Percentiles rank a stretch among this genome's conserved stretches.
phyloP scores from a whole-genome alignment of 2,888 invertebrate species.

The Sericinus montela region DNA sequence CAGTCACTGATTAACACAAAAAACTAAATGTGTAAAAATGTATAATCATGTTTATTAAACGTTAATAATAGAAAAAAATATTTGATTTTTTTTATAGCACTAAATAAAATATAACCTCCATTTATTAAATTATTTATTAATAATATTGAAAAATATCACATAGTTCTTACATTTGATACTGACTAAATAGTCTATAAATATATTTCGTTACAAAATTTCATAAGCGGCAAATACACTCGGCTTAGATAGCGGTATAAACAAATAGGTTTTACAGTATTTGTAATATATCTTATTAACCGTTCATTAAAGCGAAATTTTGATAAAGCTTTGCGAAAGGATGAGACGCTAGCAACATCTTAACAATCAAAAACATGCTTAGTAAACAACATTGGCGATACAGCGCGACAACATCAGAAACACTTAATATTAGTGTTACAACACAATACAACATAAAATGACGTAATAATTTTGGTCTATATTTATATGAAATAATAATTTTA shows the following conservation, averaged over 20 bases:
- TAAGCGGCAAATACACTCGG: slow-evolving; percentile 8
- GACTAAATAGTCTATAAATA: slow-evolving; percentile 43
- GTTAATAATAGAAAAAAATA: too few species aligned
- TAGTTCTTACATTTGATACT: slow-evolving; percentile 57
- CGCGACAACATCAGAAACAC: slow-evolving; percentile 12
- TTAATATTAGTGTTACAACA: slow-evolving; percentile 3
- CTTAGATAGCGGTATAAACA: slow-evolving; percentile 8
- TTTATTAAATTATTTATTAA: slow-evolving; percentile 44
- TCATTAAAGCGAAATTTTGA: slow-evolving; percentile 6
- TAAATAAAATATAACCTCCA: not conserved
- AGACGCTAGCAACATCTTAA: slow-evolving; percentile 1
- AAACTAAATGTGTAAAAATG: too few species aligned
- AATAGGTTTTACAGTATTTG: slow-evolving; percentile 8
- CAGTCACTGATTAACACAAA: too few species aligned
- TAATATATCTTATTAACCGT: not conserved
- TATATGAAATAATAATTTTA: not conserved
- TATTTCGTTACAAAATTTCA: slow-evolving; percentile 20
- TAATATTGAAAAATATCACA: slow-evolving; percentile 64
- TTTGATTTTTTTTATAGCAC: too few species aligned
- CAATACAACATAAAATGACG: slow-evolving; percentile 9
- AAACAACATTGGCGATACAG: slow-evolving; percentile 11
- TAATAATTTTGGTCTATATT: too few species aligned
- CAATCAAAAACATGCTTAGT: slow-evolving; percentile 5
- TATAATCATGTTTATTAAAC: too few species aligned
- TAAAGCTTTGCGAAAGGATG: not conserved